phyloP scores from a whole-genome alignment of 2,113 vertebrate genomes.

The Aix galericulata region DNA sequence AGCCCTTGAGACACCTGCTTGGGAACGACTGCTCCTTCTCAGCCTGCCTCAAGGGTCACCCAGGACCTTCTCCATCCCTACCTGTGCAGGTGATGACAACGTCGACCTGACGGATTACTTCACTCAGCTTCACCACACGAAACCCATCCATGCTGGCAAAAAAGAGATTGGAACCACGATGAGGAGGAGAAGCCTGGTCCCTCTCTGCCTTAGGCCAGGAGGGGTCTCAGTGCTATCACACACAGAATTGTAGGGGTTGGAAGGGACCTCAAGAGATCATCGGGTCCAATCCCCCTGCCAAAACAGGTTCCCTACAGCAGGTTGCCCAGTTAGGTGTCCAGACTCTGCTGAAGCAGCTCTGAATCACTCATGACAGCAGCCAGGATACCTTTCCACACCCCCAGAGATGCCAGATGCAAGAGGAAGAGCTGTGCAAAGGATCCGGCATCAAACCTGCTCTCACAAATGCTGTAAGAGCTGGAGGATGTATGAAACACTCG shows the following conservation, averaged over 20 bases:
- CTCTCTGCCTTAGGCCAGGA: neutral
- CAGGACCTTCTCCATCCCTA: constrained; percentile 4
- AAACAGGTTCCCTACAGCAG: no score
- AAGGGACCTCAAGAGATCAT: no score
- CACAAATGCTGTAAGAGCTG: neutral
- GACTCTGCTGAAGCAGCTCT: neutral
- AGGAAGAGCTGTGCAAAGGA: neutral
- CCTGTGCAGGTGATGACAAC: constrained; percentile 99
- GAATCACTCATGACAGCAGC: neutral
- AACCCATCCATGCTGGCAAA: constrained; percentile 95
- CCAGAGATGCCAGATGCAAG: rapidly evolving
- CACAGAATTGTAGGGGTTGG: no score
- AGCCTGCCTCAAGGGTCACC: neutral
- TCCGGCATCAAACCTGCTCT: neutral
- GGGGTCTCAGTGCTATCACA: neutral
- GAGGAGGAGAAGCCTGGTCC: neutral
- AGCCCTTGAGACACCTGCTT: neutral
- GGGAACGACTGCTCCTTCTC: neutral
- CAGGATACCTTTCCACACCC: neutral
- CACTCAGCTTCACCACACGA: constrained; percentile 95
- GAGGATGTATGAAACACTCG: neutral
- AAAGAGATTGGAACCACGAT: neutral
- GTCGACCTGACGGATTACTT: constrained; percentile 96
- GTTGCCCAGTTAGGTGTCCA: no score
- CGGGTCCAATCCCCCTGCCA: no score